A percentile compares a stretch with the other conserved stretches of the same genome.
These are phyloP conservation scores for Alviniconcha marisindica DNA, from an alignment of 1,140 invertebrate species.

Conservation along the genomic window DNA sequence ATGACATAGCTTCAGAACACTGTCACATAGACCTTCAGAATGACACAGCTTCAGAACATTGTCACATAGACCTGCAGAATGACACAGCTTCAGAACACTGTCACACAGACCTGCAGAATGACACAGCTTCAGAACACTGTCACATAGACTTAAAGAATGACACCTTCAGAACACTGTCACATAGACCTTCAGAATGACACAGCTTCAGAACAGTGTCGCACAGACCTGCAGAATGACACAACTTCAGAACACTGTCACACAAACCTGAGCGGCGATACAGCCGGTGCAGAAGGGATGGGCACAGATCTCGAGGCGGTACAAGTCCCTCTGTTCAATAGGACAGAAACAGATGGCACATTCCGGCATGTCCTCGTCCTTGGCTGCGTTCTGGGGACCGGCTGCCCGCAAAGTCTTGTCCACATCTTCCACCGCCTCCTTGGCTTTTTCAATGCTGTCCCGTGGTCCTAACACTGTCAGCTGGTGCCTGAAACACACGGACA, in stretches of 20 bases:
- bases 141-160: too few species aligned
- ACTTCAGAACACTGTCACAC: neutral
- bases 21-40: too few species aligned
- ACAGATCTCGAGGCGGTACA: constrained; percentile 64
- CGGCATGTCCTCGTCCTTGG: constrained; percentile 29
- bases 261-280: constrained; percentile 56
- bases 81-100: too few species aligned
- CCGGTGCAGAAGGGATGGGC: constrained; percentile 67
- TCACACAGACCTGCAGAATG: too few species aligned
- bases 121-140: too few species aligned
- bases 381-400: neutral
- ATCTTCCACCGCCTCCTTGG: neutral
- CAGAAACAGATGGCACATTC: constrained; percentile 67
- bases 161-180: too few species aligned
- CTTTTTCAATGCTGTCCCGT: constrained; percentile 49
- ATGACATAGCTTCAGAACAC: too few species aligned
- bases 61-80: too few species aligned
- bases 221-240: too few species aligned
- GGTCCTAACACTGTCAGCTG: constrained; percentile 54
- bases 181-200: too few species aligned
- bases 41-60: too few species aligned
- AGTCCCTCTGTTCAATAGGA: constrained; percentile 52
- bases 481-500: constrained; percentile 43
- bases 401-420: neutral
- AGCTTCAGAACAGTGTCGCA: too few species aligned